These are phyloP conservation scores for Lordiphosa fenestrarum DNA, from an alignment of 2,888 invertebrate species.

Conservation along the genomic window DNA sequence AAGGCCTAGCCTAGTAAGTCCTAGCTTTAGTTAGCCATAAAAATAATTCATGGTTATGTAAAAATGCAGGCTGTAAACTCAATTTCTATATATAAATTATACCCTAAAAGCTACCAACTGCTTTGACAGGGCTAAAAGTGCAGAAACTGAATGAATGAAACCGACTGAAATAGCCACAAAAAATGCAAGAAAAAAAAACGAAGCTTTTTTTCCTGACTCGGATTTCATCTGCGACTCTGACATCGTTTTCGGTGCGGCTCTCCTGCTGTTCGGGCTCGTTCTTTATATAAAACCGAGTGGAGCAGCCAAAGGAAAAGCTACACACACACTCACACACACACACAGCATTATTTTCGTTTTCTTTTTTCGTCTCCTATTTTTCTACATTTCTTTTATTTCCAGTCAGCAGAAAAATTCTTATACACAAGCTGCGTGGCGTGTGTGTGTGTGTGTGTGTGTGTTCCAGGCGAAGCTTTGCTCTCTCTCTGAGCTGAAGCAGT, in stretches of 20 bases:
- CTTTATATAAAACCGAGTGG: constrained; percentile 58
- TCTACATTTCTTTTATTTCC: constrained; percentile 57
- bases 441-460: constrained; percentile 21
- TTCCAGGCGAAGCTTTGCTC: constrained; percentile 46
- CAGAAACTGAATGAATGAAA: background rate
- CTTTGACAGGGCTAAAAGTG: background rate
- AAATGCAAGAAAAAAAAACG: background rate
- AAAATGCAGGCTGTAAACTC: constrained; percentile 18
- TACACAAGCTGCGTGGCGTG: constrained; percentile 54
- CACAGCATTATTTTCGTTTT: constrained; percentile 24
- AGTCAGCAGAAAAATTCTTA: constrained; percentile 65
- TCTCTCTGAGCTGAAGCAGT: constrained; percentile 57
- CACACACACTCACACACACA: constrained; percentile 24
- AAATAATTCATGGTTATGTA: constrained; percentile 16
- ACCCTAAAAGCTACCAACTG: constrained; percentile 5
- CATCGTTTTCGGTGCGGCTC: constrained; percentile 37
- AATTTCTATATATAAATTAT: constrained; percentile 26
- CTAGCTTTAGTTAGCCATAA: constrained; percentile 1
- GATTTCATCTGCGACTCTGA: constrained; percentile 19
- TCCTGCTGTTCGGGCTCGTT: constrained; percentile 41
- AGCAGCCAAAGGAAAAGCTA: constrained; percentile 52
- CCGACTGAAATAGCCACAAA: constrained; percentile 11
- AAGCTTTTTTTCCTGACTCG: constrained; percentile 46
- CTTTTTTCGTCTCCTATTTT: constrained; percentile 35
- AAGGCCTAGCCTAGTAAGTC: too few species aligned